Base-by-base conservation (phyloP, 2,888 invertebrate genomes). In the Orthosia gracilis region DNA sequence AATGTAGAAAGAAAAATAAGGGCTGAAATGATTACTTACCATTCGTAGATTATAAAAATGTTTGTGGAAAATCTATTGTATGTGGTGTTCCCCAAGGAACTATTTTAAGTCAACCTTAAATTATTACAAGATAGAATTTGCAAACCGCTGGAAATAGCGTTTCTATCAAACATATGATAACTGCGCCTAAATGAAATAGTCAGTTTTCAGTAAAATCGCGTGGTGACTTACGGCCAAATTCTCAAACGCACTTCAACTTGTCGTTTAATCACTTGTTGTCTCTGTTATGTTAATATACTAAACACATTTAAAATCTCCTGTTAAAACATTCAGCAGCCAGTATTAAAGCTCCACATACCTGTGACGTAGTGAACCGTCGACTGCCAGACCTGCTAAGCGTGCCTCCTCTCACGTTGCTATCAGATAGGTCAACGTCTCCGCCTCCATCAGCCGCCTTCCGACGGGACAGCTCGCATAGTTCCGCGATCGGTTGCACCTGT, bases 401-500 rank as follows among this genome's bases (percentile, higher is more conserved):
- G 69, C 98, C 99, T 61, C 98, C 94, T 13, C 96, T 91, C 5
- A 96, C 96, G 85, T 96, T 96, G 89, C 97, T 97, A 85, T 98
- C 98, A 55, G 97, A 97, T 66, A 98, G 96, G 64, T 97, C 97
- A 40, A 98, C 97, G 86, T 96, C 96, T 3, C 91, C 95, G 1
- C 98, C 98, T 88, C 98, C 98, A 85, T 97, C 97, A 0, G 92
- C 95, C 4, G 96, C 96, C 76, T 97, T 98, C 69, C 99, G 97
- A 85, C 98, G 97, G 79, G 98, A 98, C 88, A 99, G 94, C 94
- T 99, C 99, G 87, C 98, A 98, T 88, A 99, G 95, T 95, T 99
- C 99, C 0, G 99, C 98, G 83, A 99, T 98, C 57, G 99, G 99
- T 95, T 99, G 99, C 81, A 99, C 99, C 98, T 98, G 94, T n/a